Base-by-base conservation (phyloP, 2,113 vertebrate genomes). In the Chascanopsetta lugubris region DNA sequence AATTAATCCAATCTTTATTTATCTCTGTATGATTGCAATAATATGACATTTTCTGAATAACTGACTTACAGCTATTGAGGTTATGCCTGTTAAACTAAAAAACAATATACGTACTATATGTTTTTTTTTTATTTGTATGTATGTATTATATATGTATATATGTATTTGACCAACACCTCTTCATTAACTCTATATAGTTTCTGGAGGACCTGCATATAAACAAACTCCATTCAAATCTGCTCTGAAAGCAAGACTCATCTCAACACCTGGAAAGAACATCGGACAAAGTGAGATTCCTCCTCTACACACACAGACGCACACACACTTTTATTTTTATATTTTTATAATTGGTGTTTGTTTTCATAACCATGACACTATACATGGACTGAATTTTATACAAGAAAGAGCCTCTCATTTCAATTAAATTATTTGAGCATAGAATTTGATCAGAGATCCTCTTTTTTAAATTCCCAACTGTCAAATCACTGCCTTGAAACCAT, bases 221-320 rank as follows among this genome's bases (percentile, higher is more conserved):
- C 43, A 67, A 38, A 58, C 71, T 3, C 72, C 79, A 25, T 58
- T 79, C 30, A 91, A 75, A 80, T 61, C 73, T 10, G 30, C 34
- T 8, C 46, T 84, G 17, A 91, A 77, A 79, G 25, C 69, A 26
- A 82, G 66, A 43, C 51, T 79, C 20, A 34, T 77, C 38, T 36
- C 82, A 42, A 69, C 75, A 4, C 62, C 74, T 54, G 63, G 48
- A 8, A 85, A 49, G 76, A 65, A 24, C 60, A 29, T 45, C 49
- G 73, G 59, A 64, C 43, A 70, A 79, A 49, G 91, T 92, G 36
- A 82, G 77, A 62, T 43, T 12, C 34, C 27, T 20, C 29, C 8
- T 2, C 10, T 1, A 51, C n/a, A 49, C 20, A 22, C 26, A 32
- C 40, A 29, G 8, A 9, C 26, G 32, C 32, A 36, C 9, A 6